phyloP scores from a whole-genome alignment of 2,888 invertebrate genomes.

The Cheilosia grossa region DNA sequence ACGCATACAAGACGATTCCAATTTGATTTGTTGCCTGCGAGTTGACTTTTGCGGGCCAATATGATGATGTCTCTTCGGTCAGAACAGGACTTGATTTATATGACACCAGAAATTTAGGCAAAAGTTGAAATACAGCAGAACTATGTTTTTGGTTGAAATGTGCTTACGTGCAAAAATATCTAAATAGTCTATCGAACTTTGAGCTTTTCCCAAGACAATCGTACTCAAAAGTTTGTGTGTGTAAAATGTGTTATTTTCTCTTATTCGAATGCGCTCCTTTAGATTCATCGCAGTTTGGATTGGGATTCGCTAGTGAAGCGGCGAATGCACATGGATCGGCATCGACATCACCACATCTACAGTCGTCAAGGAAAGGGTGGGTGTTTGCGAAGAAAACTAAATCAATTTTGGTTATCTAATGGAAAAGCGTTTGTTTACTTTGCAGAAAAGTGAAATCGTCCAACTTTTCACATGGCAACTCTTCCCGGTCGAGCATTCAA shows the following conservation, averaged over 20 bases:
- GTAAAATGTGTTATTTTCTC: slow-evolving; percentile 17
- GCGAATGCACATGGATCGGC: slow-evolving; percentile 79
- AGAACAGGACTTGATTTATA: neutral
- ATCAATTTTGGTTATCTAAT: neutral
- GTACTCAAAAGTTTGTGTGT: slow-evolving; percentile 18
- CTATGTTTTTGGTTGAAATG: slow-evolving; percentile 69
- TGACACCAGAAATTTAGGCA: slow-evolving; percentile 11
- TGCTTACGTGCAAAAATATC: slow-evolving; percentile 65
- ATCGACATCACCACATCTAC: slow-evolving; percentile 81
- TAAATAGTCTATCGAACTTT: slow-evolving; percentile 64
- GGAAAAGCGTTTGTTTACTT: slow-evolving; percentile 18
- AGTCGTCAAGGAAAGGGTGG: slow-evolving; percentile 81
- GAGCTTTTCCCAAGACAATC: slow-evolving; percentile 66
- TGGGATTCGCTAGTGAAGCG: slow-evolving; percentile 79
- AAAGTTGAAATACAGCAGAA: slow-evolving; percentile 11
- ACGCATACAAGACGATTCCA: slow-evolving; percentile 18
- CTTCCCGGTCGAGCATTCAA: slow-evolving; percentile 83
- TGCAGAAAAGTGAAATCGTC: slow-evolving; percentile 75
- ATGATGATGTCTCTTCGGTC: neutral
- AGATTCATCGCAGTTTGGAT: slow-evolving; percentile 79
- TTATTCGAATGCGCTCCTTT: slow-evolving; percentile 4
- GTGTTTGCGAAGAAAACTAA: slow-evolving; percentile 35
- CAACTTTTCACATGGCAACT: slow-evolving; percentile 82
- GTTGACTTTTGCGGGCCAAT: neutral
- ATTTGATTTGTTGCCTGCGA: slow-evolving; percentile 29